These are phyloP conservation scores for Gallinago solitaria DNA, from an alignment of 2,797 vertebrate genomes.

Conservation along the genomic window DNA sequence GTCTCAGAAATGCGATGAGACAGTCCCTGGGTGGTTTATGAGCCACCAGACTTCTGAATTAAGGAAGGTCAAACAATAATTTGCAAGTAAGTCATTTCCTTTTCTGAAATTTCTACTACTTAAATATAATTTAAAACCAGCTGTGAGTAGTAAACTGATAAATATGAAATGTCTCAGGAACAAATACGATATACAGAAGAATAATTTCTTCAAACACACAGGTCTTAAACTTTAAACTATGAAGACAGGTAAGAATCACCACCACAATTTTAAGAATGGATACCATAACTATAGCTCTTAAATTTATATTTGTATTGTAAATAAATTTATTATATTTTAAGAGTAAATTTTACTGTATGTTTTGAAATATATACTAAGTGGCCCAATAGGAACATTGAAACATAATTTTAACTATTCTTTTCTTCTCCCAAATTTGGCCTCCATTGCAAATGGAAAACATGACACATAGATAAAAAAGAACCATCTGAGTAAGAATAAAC, in stretches of 20 bases:
- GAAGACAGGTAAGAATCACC: neutral
- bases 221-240: neutral
- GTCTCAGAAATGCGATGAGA: neutral
- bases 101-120: conserved; percentile 29
- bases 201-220: neutral
- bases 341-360: neutral
- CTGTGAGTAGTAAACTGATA: neutral
- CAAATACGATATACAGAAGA: neutral
- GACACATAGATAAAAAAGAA: neutral
- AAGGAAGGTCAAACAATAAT: conserved; percentile 52
- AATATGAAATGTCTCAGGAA: neutral
- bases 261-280: neutral
- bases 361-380: neutral
- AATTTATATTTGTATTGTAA: neutral
- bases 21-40: conserved; percentile 11
- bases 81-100: conserved; percentile 44
- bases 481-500: neutral
- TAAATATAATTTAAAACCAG: conserved; percentile 40
- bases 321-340: neutral
- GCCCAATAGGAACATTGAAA: neutral
- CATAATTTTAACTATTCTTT: neutral
- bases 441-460: neutral
- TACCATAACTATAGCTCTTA: neutral
- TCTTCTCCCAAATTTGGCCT: neutral
- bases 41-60: conserved; percentile 44